Conservation (phyloP, 2,113 vertebrate species). For the Uria lomvia region DNA sequence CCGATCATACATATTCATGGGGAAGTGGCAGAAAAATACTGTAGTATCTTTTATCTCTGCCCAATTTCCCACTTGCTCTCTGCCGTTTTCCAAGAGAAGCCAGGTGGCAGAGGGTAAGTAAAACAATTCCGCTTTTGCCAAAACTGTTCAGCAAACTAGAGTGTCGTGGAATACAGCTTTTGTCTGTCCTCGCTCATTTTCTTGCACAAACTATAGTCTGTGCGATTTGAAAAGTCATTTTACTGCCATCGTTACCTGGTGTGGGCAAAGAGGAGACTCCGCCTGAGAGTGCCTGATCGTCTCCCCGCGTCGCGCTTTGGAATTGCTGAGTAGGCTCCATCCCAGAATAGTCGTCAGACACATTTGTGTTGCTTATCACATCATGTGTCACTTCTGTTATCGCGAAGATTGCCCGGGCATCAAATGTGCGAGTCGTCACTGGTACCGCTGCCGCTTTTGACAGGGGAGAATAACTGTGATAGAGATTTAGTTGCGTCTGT, state of each 20-base stretch:
- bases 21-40: background rate
- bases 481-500: background rate
- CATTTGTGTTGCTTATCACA: slow-evolving; percentile 12
- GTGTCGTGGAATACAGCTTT: background rate
- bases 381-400: background rate
- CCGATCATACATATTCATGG: background rate
- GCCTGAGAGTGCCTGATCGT: background rate
- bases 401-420: background rate
- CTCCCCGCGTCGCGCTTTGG: background rate
- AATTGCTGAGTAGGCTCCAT: slow-evolving; percentile 32
- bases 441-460: background rate
- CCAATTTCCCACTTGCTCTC: slow-evolving; percentile 23
- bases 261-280: background rate
- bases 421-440: background rate
- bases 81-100: background rate
- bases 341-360: background rate
- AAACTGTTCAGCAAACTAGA: background rate
- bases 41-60: slow-evolving; percentile 5
- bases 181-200: background rate
- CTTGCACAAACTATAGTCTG: background rate
- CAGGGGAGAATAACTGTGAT: background rate
- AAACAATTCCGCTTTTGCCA: slow-evolving; percentile 23
- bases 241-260: background rate
- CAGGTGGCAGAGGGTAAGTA: slow-evolving; percentile 51
- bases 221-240: background rate